phyloP scores from a whole-genome alignment of 2,888 invertebrate genomes.

The Pachydiplax longipennis region DNA sequence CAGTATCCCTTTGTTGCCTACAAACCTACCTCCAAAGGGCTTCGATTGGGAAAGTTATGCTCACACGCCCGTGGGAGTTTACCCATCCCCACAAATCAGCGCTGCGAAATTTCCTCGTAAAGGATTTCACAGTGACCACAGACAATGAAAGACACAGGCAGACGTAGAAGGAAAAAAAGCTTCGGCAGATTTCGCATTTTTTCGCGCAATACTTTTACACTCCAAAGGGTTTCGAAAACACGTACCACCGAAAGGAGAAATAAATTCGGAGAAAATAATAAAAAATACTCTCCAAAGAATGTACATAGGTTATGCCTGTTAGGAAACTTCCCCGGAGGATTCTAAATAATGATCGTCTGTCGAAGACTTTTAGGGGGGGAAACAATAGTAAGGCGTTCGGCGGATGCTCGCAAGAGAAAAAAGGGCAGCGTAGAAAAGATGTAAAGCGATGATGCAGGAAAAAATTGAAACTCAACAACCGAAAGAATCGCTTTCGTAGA shows the following conservation, averaged over 20 bases:
- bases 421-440: not conserved
- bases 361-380: not conserved
- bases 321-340: not conserved
- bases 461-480: not conserved
- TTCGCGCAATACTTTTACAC: not conserved
- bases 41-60: constrained; percentile 23
- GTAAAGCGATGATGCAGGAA: not conserved
- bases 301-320: constrained; percentile 22
- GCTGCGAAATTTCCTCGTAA: not conserved
- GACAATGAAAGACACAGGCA: not conserved
- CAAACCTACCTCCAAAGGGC: not conserved
- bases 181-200: not conserved
- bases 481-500: not conserved
- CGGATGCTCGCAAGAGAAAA: not conserved
- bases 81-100: not conserved
- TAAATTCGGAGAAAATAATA: not conserved
- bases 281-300: not conserved
- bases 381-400: too few relatives aligned
- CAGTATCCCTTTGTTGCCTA: constrained; percentile 2
- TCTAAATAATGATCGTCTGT: not conserved
- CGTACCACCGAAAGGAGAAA: not conserved
- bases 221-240: not conserved
- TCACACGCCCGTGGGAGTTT: constrained; percentile 32
- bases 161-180: not conserved
- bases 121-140: constrained; percentile 20